phyloP scores from a whole-genome alignment of 2,888 invertebrate genomes.

The Philhelius pedissequus region DNA sequence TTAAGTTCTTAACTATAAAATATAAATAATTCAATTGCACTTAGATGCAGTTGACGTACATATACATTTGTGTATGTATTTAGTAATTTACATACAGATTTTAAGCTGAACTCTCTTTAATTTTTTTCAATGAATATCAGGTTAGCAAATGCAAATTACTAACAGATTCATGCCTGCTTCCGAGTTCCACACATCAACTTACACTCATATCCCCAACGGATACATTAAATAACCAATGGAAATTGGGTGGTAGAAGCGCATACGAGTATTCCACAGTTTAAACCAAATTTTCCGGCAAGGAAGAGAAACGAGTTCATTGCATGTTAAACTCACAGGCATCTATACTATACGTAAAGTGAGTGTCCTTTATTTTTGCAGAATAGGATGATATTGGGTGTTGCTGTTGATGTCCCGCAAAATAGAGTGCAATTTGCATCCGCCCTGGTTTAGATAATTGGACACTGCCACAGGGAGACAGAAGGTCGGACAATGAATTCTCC shows the following conservation, averaged over 20 bases:
- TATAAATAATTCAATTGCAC: too few species aligned
- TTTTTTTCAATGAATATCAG: background rate
- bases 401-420: slow-evolving; percentile 9
- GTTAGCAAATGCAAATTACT: background rate
- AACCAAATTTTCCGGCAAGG: background rate
- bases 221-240: background rate
- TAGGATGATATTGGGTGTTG: background rate
- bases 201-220: background rate
- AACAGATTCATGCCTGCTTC: background rate
- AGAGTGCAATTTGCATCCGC: slow-evolving; percentile 39
- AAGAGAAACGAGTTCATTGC: background rate
- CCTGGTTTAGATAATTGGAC: slow-evolving; percentile 44
- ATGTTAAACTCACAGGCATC: background rate
- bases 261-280: too few species aligned
- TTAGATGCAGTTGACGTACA: too few species aligned
- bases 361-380: background rate
- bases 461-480: slow-evolving; percentile 25
- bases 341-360: too few species aligned
- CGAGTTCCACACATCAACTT: too few species aligned
- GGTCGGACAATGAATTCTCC: background rate
- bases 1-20: too few species aligned
- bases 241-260: too few species aligned
- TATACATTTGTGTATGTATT: too few species aligned
- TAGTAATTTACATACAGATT: too few species aligned
- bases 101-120: background rate